Evolutionary conservation across 2,113 vertebrate genomes (phyloP).

Genomic region (Pachycephala philippinensis): DNA sequence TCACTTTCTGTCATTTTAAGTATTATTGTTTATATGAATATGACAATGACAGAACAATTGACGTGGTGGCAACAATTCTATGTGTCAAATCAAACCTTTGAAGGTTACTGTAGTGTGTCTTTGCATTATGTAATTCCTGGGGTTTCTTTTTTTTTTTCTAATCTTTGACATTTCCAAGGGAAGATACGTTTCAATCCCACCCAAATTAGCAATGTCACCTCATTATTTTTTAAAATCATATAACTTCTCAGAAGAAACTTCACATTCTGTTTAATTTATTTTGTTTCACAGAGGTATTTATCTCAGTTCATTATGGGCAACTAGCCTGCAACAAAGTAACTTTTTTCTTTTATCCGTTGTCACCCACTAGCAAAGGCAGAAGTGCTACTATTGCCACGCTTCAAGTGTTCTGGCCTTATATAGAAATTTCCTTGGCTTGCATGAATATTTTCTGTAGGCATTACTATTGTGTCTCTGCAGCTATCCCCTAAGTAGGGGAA

Average conservation of each 20-base stretch:
- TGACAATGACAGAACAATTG: neutral
- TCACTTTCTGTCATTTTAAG: neutral
- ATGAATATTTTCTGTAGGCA: neutral
- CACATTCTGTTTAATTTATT: neutral
- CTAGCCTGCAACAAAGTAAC: neutral
- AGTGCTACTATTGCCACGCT: neutral
- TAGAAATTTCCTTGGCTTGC: neutral
- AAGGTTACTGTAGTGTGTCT: neutral
- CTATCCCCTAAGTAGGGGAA: accelerated
- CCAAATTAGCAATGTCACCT: neutral
- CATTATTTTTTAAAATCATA: neutral
- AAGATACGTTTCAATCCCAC: neutral
- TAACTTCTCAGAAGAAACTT: neutral
- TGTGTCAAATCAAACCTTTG: neutral
- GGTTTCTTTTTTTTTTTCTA: neutral
- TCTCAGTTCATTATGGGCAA: neutral
- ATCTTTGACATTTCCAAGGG: neutral
- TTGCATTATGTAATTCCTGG: neutral
- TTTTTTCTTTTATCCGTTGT: neutral
- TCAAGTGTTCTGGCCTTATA: neutral
- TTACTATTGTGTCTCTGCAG: neutral
- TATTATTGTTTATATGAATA: neutral
- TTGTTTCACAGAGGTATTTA: neutral
- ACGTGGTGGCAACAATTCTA: neutral
- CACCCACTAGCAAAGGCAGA: neutral